Percentiles rank a stretch among this genome's conserved stretches.
Evolutionary conservation across 2,888 invertebrate genomes (phyloP).

Genomic region (Holacanthella duospinosa): DNA sequence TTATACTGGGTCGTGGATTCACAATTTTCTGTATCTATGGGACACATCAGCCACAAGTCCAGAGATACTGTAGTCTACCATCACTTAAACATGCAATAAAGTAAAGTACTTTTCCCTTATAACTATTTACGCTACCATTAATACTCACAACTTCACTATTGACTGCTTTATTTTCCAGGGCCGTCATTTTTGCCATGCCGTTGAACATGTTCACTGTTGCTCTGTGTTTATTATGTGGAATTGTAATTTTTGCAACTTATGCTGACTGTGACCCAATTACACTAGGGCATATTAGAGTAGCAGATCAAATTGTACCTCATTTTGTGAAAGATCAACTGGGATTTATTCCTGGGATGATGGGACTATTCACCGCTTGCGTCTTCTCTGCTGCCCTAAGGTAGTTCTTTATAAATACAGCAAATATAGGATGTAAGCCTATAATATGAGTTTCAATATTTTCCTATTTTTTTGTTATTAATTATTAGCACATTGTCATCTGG

Average conservation of each 20-base stretch:
- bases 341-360: constrained; percentile 30
- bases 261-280: constrained; percentile 29
- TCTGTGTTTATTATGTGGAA: neutral
- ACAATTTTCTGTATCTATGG: constrained; percentile 18
- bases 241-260: constrained; percentile 24
- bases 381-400: constrained; percentile 34
- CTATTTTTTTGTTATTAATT: neutral
- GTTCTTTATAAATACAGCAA: neutral
- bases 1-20: constrained; percentile 27
- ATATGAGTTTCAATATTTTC: neutral
- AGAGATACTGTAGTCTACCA: constrained; percentile 32
- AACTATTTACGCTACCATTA: neutral
- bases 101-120: constrained; percentile 22
- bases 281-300: constrained; percentile 22
- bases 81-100: constrained; percentile 25
- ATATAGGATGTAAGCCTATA: neutral
- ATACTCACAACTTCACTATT: neutral
- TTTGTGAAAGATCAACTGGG: constrained; percentile 26
- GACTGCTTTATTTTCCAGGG: constrained; percentile 12
- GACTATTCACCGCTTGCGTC: constrained; percentile 29
- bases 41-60: constrained; percentile 33
- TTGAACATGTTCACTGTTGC: constrained; percentile 26
- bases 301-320: constrained; percentile 30
- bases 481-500: constrained; percentile 34
- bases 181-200: constrained; percentile 29